phyloP scores from a whole-genome alignment of 2,797 vertebrate genomes.

The Gymnothorax javanicus region DNA sequence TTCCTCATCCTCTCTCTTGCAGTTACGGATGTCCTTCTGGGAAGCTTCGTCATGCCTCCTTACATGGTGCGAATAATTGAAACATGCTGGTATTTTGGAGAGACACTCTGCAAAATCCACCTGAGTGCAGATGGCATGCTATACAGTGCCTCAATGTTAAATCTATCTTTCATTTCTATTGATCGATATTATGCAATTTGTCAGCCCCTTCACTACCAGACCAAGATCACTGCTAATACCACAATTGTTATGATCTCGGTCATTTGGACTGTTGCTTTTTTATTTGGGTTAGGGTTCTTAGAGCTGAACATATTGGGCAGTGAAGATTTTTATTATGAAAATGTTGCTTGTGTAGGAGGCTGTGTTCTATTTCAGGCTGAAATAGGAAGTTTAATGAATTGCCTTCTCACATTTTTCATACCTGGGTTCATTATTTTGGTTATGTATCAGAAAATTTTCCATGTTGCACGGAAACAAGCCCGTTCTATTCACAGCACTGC shows the following conservation, averaged over 20 bases:
- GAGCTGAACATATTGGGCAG: conserved; percentile 71
- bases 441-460: conserved; percentile 50
- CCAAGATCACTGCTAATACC: conserved; percentile 49
- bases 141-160: conserved; percentile 42
- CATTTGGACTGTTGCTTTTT: conserved; percentile 61
- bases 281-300: conserved; percentile 72
- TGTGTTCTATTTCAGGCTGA: conserved; percentile 42
- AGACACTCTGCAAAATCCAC: conserved; percentile 57
- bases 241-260: conserved; percentile 61
- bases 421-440: conserved; percentile 44
- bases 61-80: conserved; percentile 68
- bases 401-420: conserved; percentile 43
- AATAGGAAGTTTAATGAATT: conserved; percentile 35
- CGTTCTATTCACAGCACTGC: conserved; percentile 64
- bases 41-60: conserved; percentile 50
- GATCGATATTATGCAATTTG: conserved; percentile 69
- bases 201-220: conserved; percentile 34
- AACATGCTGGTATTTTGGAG: conserved; percentile 58
- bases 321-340: conserved; percentile 54
- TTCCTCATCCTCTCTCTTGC: conserved; percentile 43
- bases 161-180: conserved; percentile 65
- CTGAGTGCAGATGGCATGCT: conserved; percentile 65
- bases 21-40: conserved; percentile 47
- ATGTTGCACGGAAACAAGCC: conserved; percentile 69
- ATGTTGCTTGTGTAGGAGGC: conserved; percentile 58